Evolutionary conservation across 2,113 vertebrate species (phyloP), one percentile per base, ranked within the genome.

Genomic region (Sturnira hondurensis): DNA sequence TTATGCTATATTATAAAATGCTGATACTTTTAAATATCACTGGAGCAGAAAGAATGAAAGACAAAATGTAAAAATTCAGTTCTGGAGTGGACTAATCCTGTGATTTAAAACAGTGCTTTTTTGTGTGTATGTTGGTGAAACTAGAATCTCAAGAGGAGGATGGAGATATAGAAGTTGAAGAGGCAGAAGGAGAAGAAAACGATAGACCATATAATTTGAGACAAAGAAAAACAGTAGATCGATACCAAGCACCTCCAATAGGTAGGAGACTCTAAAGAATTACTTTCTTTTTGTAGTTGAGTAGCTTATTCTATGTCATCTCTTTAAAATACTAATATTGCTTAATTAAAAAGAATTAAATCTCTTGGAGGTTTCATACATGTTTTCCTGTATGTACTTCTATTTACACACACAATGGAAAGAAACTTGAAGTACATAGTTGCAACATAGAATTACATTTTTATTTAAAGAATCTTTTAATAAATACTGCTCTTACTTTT

Each of bases 201-300:
- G 99, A 99, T 98, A 98, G 99, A 4, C 99, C 99, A 0, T 99
- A 99, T 98, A 99, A 99, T 98, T 98, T 99, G 97, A 99, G 99
- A 98, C 99, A 99, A 98, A 99, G 99, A 52, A 99, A 99, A 98
- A 99, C 99, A 10, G 99, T 99, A 96, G 99, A 99, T 97, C 98
- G 99, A 98, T 99, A 99, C 33, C 99, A 99, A 97, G 99, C 99
- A 20, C 99, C 99, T 74, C 99, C 99, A 85, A 99, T 99, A 97
- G 99, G 99, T 99, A 97, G 97, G 93, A 70, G 87, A 54, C 43
- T 41, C 33, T 89, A 77, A 63, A 20, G 22, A 67, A 76, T 78
- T 82, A 71, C 6, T 70, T 96, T 73, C 5, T 86, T 96, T 65
- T 67, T 85, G 5, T 94, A 78, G 56, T 56, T 91, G 41, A 81